Conservation (phyloP, 2,797 vertebrate genomes). For the Aulostomus chinensis region DNA sequence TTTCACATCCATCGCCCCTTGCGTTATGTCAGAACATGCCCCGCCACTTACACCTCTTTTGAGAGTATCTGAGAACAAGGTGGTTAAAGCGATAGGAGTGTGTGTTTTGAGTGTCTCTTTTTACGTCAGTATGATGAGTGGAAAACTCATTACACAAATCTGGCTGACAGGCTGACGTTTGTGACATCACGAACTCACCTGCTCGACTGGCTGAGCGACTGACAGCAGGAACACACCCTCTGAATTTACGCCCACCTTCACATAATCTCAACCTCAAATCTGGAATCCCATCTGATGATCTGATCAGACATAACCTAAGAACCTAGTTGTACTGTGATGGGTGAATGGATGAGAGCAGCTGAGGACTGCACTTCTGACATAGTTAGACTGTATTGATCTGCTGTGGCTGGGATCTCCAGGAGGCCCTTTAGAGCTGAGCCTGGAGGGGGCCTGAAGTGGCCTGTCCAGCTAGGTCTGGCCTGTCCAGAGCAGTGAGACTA, state of each 20-base stretch:
- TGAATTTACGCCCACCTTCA: conserved; percentile 27
- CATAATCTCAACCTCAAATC: conserved; percentile 53
- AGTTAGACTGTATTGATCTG: conserved; percentile 50
- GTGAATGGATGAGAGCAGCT: conserved; percentile 2
- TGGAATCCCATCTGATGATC: conserved; percentile 28
- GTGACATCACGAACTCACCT: conserved; percentile 61
- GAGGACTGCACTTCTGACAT: conserved; percentile 26
- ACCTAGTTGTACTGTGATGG: conserved; percentile 29
- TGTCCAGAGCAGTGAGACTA: conserved; percentile 49
- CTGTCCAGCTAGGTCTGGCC: conserved; percentile 49
- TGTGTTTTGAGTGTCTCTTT: conserved; percentile 16
- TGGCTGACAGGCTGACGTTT: conserved; percentile 49
- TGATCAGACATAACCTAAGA: conserved; percentile 28
- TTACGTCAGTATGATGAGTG: conserved; percentile 67
- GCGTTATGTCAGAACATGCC: conserved; percentile 60
- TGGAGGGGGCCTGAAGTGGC: conserved; percentile 35
- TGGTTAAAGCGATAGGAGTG: not conserved
- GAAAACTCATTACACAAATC: conserved; percentile 67
- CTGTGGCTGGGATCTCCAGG: conserved; percentile 51
- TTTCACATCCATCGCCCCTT: conserved; percentile 7
- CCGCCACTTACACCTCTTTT: conserved; percentile 12
- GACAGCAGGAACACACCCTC: conserved; percentile 52
- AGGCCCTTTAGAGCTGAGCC: conserved; percentile 44
- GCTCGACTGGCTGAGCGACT: conserved; percentile 69
- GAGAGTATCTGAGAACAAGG: conserved; percentile 20